Evolutionary conservation across 37 sponge, comb jelly and placozoan genomes (phyloP).

Genomic region (Bolinopsis microptera): DNA sequence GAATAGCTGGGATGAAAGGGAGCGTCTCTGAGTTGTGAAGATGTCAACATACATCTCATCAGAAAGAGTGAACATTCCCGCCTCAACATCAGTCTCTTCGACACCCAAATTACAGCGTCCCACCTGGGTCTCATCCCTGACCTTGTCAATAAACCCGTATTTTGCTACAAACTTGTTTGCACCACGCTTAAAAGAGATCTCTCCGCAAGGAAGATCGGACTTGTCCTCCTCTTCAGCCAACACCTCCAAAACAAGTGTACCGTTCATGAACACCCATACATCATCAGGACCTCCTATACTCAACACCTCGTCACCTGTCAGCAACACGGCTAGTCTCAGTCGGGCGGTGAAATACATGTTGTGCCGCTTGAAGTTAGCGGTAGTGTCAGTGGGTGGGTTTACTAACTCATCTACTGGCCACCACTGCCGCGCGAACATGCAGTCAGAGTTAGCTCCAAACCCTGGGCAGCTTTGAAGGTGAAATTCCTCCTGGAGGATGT

Average conservation of each 20-base stretch:
- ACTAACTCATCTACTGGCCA: constrained; percentile 45
- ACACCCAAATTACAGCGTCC: background rate
- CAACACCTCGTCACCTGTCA: background rate
- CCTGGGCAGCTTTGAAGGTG: background rate
- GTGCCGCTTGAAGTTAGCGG: constrained; percentile 39
- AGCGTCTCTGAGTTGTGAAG: constrained; percentile 53
- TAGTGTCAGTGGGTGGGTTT: background rate
- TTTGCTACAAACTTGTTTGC: background rate
- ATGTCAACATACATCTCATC: background rate
- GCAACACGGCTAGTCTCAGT: background rate
- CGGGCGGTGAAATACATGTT: constrained; percentile 63
- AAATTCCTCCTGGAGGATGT: constrained; percentile 3
- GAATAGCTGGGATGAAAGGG: background rate
- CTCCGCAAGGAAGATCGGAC: background rate
- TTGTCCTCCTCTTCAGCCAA: constrained; percentile 23
- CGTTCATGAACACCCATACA: constrained; percentile 24
- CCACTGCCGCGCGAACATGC: constrained; percentile 48
- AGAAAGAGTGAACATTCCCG: background rate
- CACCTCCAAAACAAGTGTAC: background rate
- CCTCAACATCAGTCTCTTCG: background rate
- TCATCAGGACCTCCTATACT: constrained; percentile 53
- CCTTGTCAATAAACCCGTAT: background rate
- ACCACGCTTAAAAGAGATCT: background rate
- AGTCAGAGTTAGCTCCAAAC: background rate
- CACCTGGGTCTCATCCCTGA: background rate